Evolutionary conservation across 2,113 vertebrate species (phyloP), one percentile per base, ranked within the genome.

Genomic region (Dolichotis patagonum): DNA sequence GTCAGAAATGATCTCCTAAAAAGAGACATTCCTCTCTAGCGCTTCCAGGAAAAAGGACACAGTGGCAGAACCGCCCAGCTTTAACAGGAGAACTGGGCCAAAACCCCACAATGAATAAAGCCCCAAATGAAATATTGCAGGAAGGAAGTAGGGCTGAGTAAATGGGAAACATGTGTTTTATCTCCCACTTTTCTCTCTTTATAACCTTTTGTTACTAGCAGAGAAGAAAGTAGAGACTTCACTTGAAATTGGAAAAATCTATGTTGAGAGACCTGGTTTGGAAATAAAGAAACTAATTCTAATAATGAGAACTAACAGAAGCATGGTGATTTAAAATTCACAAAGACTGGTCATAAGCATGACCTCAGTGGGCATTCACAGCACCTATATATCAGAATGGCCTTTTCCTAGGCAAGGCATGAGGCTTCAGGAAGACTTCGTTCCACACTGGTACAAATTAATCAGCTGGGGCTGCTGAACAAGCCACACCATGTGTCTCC

Each of bases 381-480:
- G 20, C 11, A 28, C 7, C 28, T 2, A 26, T 2, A 0, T 19
- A 7, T 85, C 46, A 83, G n/a, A 30, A 58, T 5, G 1, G 2
- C 35, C 8, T 94, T 93, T 91, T 86, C 32, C 19, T 73, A 86
- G 46, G 24, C n/a, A 14, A 65, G n/a, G 20, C 86, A 38, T 7
- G 10, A 26, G 41, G 52, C 6, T 14, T 71, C 5, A 0, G 65
- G 43, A 24, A 78, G 28, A 30, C 35, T 30, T 30, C 20, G 22
- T 8, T 14, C 16, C 28, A 24, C 49, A 24, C 49, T 24, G 19
- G 80, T 86, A 7, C n/a, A 67, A 38, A 90, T 43, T 10, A 54
- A 78, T 8, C 7, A 5, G 24, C 41, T 87, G 13, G 30, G 30
- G 56, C 12, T 16, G 78, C 78, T 58, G 41, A 78, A 6, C 28